phyloP scores from a whole-genome alignment of 2,888 invertebrate species.

The Fragum fragum region DNA sequence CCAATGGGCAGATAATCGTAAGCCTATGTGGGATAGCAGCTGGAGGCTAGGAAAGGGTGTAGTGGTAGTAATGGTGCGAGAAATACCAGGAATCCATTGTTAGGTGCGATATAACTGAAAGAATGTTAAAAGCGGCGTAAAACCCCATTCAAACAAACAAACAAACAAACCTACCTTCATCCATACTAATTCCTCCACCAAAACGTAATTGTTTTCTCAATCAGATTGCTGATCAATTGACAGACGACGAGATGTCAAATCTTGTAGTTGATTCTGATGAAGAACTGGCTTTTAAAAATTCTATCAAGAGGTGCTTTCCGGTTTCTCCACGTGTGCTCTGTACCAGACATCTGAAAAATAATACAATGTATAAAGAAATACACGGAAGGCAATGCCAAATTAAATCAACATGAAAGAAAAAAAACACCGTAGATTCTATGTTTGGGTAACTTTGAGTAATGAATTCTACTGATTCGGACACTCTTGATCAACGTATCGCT shows the following conservation, averaged over 20 bases:
- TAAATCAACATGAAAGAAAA: no score
- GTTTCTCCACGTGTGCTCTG: constrained; percentile 46
- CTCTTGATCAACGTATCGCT: not conserved
- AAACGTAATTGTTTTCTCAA: constrained; percentile 32
- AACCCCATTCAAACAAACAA: no score
- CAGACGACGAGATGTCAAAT: not conserved
- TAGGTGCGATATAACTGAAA: no score
- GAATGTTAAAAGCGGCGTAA: no score
- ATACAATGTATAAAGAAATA: constrained; percentile 36
- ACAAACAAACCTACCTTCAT: constrained; percentile 32
- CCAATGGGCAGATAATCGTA: no score
- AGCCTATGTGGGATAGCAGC: no score
- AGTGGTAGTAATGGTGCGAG: no score
- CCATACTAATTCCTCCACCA: constrained; percentile 29
- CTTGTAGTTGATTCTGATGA: constrained; percentile 50
- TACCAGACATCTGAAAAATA: constrained; percentile 49
- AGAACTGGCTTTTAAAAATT: constrained; percentile 49
- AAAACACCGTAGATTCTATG: no score
- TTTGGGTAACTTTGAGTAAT: no score
- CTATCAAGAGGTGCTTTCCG: constrained; percentile 43
- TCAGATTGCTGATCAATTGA: constrained; percentile 34
- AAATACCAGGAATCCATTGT: no score
- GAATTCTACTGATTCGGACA: constrained; percentile 11
- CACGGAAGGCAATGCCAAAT: no score
- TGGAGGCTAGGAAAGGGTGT: no score